Percentiles rank a stretch among this genome's conserved stretches.
phyloP scores from a whole-genome alignment of 2,888 invertebrate species.

The Agrotis exclamationis region DNA sequence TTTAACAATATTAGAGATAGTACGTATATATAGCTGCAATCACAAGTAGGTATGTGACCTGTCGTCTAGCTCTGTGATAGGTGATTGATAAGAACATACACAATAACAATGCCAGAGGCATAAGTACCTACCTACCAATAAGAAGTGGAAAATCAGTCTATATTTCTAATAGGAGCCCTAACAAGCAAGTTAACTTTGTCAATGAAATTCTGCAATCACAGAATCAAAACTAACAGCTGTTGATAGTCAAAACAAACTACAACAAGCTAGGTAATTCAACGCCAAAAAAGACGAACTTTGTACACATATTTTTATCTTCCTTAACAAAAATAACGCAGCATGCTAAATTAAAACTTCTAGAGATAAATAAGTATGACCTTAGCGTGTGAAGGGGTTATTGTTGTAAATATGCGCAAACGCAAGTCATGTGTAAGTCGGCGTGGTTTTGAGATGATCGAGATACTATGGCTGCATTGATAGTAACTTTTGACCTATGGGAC shows the following conservation, averaged over 20 bases:
- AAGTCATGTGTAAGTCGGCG: constrained; percentile 46
- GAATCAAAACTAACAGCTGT: background rate
- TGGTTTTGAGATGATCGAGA: constrained; percentile 49
- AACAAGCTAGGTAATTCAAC: background rate
- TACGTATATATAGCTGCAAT: constrained; percentile 29
- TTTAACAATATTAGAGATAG: constrained; percentile 21
- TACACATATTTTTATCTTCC: constrained; percentile 9
- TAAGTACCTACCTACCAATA: too few species aligned
- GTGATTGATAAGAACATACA: constrained; percentile 33
- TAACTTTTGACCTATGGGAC: constrained; percentile 46
- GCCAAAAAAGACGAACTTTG: background rate
- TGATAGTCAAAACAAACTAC: constrained; percentile 8
- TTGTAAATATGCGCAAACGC: constrained; percentile 23
- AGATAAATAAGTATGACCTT: constrained; percentile 42
- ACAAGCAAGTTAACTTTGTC: background rate
- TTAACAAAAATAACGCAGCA: constrained; percentile 23
- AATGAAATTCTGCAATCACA: background rate
- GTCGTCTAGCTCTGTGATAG: constrained; percentile 21
- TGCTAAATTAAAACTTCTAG: constrained; percentile 15
- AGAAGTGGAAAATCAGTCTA: background rate
- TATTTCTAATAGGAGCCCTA: background rate
- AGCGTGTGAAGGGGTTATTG: constrained; percentile 1
- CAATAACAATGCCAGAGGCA: constrained; percentile 17
- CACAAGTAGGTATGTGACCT: constrained; percentile 32
- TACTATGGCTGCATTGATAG: constrained; percentile 41